Evolutionary conservation across 2,797 vertebrate species (phyloP).

Genomic region (Neomorphus geoffroyi): DNA sequence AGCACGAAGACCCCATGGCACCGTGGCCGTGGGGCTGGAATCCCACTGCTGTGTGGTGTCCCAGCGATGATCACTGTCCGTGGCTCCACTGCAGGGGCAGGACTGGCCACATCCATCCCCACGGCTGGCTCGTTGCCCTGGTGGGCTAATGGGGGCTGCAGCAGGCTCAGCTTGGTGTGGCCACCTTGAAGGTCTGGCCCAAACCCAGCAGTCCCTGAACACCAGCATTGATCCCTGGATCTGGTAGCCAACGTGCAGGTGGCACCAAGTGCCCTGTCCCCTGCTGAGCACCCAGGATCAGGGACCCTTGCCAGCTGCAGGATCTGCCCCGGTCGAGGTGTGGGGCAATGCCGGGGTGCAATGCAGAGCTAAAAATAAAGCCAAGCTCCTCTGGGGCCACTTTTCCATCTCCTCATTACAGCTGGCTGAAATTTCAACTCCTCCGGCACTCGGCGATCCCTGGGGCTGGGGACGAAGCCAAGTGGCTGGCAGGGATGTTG

Average conservation of each 20-base stretch:
- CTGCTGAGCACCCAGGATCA: neutral
- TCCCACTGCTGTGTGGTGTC: neutral
- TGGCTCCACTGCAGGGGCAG: fast-evolving
- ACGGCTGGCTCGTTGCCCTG: fast-evolving
- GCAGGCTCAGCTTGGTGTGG: neutral
- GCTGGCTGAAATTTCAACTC: slow-evolving; percentile 64
- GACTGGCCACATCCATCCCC: neutral
- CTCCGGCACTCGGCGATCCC: neutral
- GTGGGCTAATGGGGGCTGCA: neutral
- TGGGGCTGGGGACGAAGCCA: slow-evolving; percentile 8
- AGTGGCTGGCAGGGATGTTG: neutral
- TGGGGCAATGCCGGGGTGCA: neutral
- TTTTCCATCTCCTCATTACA: slow-evolving; percentile 35
- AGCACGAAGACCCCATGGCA: neutral
- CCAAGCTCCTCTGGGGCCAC: neutral
- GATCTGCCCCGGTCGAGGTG: fast-evolving
- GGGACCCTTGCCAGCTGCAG: neutral
- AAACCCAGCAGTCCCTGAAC: neutral
- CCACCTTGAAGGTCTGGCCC: neutral
- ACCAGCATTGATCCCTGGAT: neutral
- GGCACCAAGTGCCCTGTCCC: neutral
- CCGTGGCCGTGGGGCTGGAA: neutral
- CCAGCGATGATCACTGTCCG: slow-evolving; percentile 32
- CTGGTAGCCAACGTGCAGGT: fast-evolving
- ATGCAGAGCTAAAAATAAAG: slow-evolving; percentile 57